Evolutionary conservation across 2,888 invertebrate species (phyloP).

Genomic region (Callyntrura sp.): DNA sequence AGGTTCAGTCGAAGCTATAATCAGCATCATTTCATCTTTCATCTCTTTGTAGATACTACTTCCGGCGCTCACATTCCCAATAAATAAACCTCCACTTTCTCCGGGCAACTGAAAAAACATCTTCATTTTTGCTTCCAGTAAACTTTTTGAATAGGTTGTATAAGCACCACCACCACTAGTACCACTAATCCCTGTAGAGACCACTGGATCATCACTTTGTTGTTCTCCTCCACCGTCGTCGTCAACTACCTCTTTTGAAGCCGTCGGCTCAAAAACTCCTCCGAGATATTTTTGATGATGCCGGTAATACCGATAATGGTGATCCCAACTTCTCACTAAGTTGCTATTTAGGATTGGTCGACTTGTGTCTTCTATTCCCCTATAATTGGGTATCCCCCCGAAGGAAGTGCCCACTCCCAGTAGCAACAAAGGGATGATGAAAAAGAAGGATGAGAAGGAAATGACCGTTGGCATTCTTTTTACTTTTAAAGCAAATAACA

Average conservation of each 20-base stretch:
- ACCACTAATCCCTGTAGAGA: constrained; percentile 25
- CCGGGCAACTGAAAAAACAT: background rate
- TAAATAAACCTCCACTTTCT: background rate
- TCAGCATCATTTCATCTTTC: background rate
- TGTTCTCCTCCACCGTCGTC: constrained; percentile 32
- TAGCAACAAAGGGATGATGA: constrained; percentile 32
- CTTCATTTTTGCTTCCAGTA: background rate
- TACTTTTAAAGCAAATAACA: background rate
- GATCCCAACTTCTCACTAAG: background rate
- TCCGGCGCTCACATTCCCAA: constrained; percentile 13
- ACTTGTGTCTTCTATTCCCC: background rate
- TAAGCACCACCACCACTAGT: too few relatives aligned
- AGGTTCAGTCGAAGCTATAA: too few relatives aligned
- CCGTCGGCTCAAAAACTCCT: constrained; percentile 34
- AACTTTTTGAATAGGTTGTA: constrained; percentile 10
- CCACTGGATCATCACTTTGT: constrained; percentile 35
- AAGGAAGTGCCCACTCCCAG: constrained; percentile 10
- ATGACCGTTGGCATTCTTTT: constrained; percentile 35
- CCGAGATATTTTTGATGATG: background rate
- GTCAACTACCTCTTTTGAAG: background rate
- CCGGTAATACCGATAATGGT: constrained; percentile 6
- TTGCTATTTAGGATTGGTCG: background rate
- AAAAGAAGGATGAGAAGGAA: constrained; percentile 15
- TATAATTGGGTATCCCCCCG: constrained; percentile 53
- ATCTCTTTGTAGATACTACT: background rate